These are phyloP conservation scores for Tamias sibiricus DNA, from an alignment of 2,113 vertebrate genomes.

Conservation along the genomic window DNA sequence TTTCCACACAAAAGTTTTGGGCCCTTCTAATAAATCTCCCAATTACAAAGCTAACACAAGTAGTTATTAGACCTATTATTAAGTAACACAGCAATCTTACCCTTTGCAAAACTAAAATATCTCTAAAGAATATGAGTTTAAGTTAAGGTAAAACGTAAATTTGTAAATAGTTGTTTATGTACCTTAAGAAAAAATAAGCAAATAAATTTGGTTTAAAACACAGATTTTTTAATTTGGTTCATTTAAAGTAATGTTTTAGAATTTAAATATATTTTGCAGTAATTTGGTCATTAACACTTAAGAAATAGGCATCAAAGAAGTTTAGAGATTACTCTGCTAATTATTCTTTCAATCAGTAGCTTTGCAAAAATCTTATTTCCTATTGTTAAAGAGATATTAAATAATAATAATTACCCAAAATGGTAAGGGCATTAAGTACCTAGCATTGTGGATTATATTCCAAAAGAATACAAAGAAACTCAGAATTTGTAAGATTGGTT, in stretches of 20 bases:
- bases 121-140: conserved; percentile 14
- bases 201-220: conserved; percentile 1
- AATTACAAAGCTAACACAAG: neutral
- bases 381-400: conserved; percentile 27
- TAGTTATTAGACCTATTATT: conserved; percentile 1
- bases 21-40: neutral
- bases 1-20: neutral
- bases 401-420: neutral
- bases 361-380: conserved; percentile 19
- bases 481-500: neutral
- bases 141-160: neutral
- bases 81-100: conserved; percentile 22
- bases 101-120: conserved; percentile 35
- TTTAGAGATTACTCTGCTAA: neutral
- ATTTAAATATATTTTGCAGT: neutral
- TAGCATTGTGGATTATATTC: neutral
- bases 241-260: conserved; percentile 46
- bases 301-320: conserved; percentile 13
- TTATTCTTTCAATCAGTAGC: conserved; percentile 25
- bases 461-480: conserved; percentile 50
- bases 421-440: neutral
- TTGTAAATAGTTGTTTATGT: conserved; percentile 12
- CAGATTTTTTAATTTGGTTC: neutral
- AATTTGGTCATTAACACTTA: conserved; percentile 4
- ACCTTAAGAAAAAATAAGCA: conserved; percentile 28